These are phyloP conservation scores for Brachyhypopomus gauderio DNA, from an alignment of 2,113 vertebrate species.

Conservation along the genomic window DNA sequence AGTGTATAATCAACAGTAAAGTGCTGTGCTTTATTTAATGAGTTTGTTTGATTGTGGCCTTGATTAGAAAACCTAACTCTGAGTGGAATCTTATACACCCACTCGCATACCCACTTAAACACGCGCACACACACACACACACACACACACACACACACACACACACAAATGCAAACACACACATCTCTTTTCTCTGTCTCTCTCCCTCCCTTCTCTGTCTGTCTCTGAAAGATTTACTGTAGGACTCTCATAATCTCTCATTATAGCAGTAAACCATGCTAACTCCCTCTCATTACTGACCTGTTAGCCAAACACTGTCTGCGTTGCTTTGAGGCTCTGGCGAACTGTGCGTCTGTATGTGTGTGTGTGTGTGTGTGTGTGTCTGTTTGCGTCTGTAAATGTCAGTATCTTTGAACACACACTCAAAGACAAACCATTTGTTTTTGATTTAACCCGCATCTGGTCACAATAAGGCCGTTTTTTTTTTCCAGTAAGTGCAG, in stretches of 20 bases:
- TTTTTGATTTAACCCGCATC: conserved; percentile 46
- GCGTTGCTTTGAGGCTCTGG: background rate
- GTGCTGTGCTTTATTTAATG: conserved; percentile 35
- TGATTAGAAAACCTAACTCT: conserved; percentile 28
- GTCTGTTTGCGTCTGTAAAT: background rate
- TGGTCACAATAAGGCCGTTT: conserved; percentile 36
- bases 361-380: conserved; percentile 19
- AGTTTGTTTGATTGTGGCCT: conserved; percentile 41
- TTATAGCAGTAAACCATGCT: conserved; percentile 30
- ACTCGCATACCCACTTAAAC: background rate
- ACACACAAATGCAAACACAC: no score
- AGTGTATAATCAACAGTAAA: conserved; percentile 42
- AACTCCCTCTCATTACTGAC: conserved; percentile 29
- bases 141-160: background rate
- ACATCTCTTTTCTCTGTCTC: background rate
- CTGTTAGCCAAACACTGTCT: conserved; percentile 21
- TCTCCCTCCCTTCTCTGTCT: background rate
- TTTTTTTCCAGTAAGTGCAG: conserved; percentile 7
- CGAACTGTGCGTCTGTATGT: background rate
- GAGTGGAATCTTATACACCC: background rate
- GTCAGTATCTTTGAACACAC: conserved; percentile 7
- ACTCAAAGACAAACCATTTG: conserved; percentile 31
- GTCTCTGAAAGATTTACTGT: conserved; percentile 17
- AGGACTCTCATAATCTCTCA: conserved; percentile 34
- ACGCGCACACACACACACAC: background rate